A percentile compares a stretch with the other conserved stretches of the same genome.
Evolutionary conservation across 1,140 invertebrate species (phyloP).

Genomic region (Tigriopus japonicus): DNA sequence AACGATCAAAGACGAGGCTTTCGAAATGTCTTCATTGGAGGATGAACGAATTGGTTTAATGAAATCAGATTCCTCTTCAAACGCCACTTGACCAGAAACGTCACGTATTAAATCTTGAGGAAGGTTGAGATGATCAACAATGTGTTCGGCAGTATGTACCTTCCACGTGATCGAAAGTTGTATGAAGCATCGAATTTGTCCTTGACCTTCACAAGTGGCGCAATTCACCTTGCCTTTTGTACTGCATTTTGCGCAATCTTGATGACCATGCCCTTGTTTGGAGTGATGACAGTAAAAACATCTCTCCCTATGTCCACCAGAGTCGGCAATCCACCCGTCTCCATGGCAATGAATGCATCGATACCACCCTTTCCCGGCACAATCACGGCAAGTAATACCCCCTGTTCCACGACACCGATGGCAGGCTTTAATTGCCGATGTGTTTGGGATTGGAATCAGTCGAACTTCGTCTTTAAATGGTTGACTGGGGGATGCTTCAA

Average conservation of each 20-base stretch:
- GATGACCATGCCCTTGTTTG: constrained; percentile 26
- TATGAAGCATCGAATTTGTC: constrained; percentile 32
- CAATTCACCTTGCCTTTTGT: constrained; percentile 30
- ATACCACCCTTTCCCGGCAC: constrained; percentile 28
- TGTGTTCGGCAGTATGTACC: constrained; percentile 27
- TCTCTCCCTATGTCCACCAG: constrained; percentile 25
- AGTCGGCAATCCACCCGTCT: constrained; percentile 26
- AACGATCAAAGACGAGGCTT: constrained; percentile 31
- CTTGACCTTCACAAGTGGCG: constrained; percentile 28
- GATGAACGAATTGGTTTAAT: constrained; percentile 33
- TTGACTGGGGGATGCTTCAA: constrained; percentile 25
- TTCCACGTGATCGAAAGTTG: constrained; percentile 33
- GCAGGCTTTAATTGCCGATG: constrained; percentile 35
- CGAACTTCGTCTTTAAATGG: constrained; percentile 12
- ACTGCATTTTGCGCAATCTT: constrained; percentile 10
- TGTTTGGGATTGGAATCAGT: constrained; percentile 27
- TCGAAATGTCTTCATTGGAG: constrained; percentile 32
- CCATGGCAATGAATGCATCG: constrained; percentile 29
- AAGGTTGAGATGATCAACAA: constrained; percentile 29
- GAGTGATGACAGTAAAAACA: constrained; percentile 29
- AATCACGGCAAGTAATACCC: constrained; percentile 30
- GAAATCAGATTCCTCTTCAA: constrained; percentile 30
- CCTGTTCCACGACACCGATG: constrained; percentile 33
- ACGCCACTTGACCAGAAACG: constrained; percentile 32
- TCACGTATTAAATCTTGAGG: constrained; percentile 31